Evolutionary conservation across 53 echinoderm and acorn worm species (phyloP).

Genomic region (Astropecten irregularis): DNA sequence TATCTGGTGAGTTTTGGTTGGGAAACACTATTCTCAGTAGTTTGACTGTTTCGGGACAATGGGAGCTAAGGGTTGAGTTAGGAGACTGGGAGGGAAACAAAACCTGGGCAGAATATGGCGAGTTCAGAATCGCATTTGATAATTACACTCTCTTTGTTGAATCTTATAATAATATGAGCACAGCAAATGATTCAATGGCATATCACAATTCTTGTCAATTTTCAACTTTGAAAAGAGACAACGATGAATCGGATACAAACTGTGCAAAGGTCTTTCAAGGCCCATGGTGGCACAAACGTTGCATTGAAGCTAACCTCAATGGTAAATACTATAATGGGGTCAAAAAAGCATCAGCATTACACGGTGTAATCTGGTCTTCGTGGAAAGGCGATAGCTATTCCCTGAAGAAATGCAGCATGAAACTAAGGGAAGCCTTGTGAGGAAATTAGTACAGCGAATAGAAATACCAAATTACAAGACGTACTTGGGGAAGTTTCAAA

Average conservation of each 20-base stretch:
- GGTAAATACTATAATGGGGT: neutral
- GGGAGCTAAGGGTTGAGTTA: constrained; percentile 3
- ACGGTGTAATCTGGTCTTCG: no score
- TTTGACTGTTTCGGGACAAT: neutral
- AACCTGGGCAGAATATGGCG: neutral
- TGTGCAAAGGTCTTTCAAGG: neutral
- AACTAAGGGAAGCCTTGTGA: no score
- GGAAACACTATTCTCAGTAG: neutral
- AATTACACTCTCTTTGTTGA: constrained; percentile 10
- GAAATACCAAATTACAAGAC: no score
- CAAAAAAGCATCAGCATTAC: no score
- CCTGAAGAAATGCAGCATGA: no score
- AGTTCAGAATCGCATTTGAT: neutral
- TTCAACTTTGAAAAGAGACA: neutral
- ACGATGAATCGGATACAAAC: neutral
- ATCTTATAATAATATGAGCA: no score
- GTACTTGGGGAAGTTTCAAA: no score
- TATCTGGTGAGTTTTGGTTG: no score
- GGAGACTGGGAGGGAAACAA: neutral
- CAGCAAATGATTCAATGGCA: no score
- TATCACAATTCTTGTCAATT: no score
- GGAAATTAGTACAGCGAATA: no score
- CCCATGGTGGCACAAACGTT: neutral
- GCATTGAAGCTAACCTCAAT: neutral
- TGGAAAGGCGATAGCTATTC: no score